Evolutionary conservation across 2,113 vertebrate species (phyloP).

Genomic region (Natator depressus): DNA sequence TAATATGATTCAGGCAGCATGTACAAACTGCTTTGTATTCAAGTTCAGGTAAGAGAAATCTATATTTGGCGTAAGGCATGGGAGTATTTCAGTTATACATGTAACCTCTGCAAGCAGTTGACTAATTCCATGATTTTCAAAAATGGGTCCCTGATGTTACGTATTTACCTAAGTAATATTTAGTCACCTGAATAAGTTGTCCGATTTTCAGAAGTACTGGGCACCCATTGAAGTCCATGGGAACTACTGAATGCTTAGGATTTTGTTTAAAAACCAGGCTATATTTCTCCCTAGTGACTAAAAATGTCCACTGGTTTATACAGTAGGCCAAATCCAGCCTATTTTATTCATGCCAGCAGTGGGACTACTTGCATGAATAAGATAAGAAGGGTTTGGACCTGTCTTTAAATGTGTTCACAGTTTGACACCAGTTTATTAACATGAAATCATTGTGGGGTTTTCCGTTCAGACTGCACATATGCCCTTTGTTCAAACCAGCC

Average conservation of each 20-base stretch:
- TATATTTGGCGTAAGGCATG: not conserved
- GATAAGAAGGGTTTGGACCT: not conserved
- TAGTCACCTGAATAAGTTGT: not conserved
- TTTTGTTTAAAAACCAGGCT: not conserved
- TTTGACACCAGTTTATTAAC: slow-evolving; percentile 19
- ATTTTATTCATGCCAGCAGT: not conserved
- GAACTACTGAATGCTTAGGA: not conserved
- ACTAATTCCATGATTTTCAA: not conserved
- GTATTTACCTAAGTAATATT: not conserved
- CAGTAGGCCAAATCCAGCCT: not conserved
- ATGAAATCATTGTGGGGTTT: not conserved
- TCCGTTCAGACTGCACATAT: slow-evolving; percentile 25
- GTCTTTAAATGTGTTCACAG: slow-evolving; percentile 27
- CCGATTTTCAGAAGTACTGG: not conserved
- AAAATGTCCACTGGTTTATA: not conserved
- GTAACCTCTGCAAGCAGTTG: not conserved
- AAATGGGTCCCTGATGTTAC: not conserved
- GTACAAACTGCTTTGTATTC: not conserved
- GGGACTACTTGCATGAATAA: not conserved
- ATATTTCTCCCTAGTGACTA: not conserved
- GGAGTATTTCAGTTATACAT: slow-evolving; percentile 8
- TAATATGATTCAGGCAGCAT: not conserved
- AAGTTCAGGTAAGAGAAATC: slow-evolving; percentile 28
- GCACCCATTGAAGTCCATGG: not conserved
- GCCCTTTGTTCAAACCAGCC: slow-evolving; percentile 32